Percentiles rank a stretch among this genome's conserved stretches.
These are phyloP conservation scores for Parelbella ahira DNA, from an alignment of 2,888 invertebrate genomes.

Conservation along the genomic window DNA sequence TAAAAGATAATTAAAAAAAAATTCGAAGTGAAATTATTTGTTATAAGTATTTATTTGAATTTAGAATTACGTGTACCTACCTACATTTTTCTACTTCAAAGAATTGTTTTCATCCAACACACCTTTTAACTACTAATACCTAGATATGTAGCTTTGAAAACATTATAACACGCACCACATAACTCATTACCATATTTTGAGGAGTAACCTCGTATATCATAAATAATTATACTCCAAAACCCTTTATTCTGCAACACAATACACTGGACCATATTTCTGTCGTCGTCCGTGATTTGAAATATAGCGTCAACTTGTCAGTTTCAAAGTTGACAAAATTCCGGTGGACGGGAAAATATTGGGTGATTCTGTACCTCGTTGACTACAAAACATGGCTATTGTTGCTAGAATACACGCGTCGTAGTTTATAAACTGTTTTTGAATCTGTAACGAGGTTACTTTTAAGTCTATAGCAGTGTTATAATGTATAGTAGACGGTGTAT, in stretches of 20 bases:
- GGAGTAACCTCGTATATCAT: constrained; percentile 19
- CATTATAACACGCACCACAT: not conserved
- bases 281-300: constrained; percentile 30
- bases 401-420: constrained; percentile 14
- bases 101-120: too few species aligned
- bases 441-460: constrained; percentile 17
- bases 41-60: too few species aligned
- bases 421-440: constrained; percentile 19
- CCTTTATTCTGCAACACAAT: constrained; percentile 28
- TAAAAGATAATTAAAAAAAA: too few species aligned
- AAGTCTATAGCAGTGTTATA: not conserved
- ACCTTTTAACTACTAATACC: too few species aligned
- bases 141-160: constrained; percentile 1
- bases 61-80: too few species aligned
- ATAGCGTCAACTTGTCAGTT: constrained; percentile 30
- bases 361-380: constrained; percentile 15
- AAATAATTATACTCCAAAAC: constrained; percentile 26
- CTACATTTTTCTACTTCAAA: too few species aligned
- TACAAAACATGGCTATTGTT: constrained; percentile 17
- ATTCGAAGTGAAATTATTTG: too few species aligned
- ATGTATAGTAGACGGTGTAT: not conserved
- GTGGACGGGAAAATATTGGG: constrained; percentile 23
- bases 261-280: constrained; percentile 21
- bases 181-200: constrained; percentile 14
- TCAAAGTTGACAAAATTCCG: constrained; percentile 22